phyloP scores from a whole-genome alignment of 2,888 invertebrate species.

The Trichopoda pennipes region DNA sequence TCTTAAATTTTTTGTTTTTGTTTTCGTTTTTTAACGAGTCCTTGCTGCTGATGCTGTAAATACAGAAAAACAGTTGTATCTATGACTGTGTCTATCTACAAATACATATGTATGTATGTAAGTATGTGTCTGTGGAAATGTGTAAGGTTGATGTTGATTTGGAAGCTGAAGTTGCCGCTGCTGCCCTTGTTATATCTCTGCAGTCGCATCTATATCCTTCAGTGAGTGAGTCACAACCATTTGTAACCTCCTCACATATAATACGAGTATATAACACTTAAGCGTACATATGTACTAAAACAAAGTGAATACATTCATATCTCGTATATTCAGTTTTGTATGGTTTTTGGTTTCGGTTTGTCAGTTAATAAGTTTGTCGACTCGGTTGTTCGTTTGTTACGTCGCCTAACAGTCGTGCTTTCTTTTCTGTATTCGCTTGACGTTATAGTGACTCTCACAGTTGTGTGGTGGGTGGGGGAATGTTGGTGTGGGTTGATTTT shows the following conservation, averaged over 20 bases:
- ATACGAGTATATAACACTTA: slow-evolving; percentile 4
- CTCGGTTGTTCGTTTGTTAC: slow-evolving; percentile 4
- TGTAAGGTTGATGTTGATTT: slow-evolving; percentile 55
- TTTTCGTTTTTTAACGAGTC: slow-evolving; percentile 63
- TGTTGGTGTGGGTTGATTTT: slow-evolving; percentile 57
- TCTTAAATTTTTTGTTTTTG: slow-evolving; percentile 60
- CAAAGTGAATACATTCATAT: slow-evolving; percentile 59
- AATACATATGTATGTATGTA: too few relatives aligned
- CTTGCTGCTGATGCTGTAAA: slow-evolving; percentile 60
- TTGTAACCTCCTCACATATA: slow-evolving; percentile 64
- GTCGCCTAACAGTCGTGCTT: slow-evolving; percentile 21
- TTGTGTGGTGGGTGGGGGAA: slow-evolving; percentile 30
- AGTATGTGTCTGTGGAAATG: too few relatives aligned
- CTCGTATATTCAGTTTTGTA: slow-evolving; percentile 62
- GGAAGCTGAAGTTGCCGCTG: slow-evolving; percentile 54
- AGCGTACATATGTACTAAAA: slow-evolving; percentile 21
- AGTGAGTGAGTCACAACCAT: slow-evolving; percentile 68
- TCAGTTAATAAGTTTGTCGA: slow-evolving; percentile 53
- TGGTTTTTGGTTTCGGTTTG: slow-evolving; percentile 67
- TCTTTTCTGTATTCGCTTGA: slow-evolving; percentile 22
- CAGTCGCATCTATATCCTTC: slow-evolving; percentile 68
- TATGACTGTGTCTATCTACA: not conserved
- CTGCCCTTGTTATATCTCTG: slow-evolving; percentile 64
- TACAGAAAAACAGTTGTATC: slow-evolving; percentile 18
- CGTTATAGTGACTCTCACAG: slow-evolving; percentile 40